A percentile compares a stretch with the other conserved stretches of the same genome.
phyloP scores from a whole-genome alignment of 2,888 invertebrate species.

The Hartigia nigra region DNA sequence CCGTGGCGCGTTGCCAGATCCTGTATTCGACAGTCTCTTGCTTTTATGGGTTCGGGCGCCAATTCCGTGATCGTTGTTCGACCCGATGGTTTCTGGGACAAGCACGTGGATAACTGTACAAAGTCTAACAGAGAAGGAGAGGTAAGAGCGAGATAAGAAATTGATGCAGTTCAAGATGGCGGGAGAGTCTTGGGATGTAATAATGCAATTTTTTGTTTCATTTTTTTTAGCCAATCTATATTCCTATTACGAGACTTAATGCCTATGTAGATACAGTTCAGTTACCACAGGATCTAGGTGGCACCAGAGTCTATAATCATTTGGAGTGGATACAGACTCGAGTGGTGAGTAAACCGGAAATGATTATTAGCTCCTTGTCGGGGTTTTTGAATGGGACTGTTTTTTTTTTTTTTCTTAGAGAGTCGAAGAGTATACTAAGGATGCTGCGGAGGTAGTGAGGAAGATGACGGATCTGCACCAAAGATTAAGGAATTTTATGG shows the following conservation, averaged over 20 bases:
- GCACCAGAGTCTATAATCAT: conserved; percentile 78
- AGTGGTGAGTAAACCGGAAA: conserved; percentile 70
- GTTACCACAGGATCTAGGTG: conserved; percentile 79
- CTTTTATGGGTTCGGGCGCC: conserved; percentile 67
- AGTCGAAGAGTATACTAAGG: conserved; percentile 76
- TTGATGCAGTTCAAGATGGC: neutral
- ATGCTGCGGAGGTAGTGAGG: conserved; percentile 70
- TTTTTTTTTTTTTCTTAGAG: conserved; percentile 64
- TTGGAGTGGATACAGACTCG: conserved; percentile 80
- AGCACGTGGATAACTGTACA: conserved; percentile 79
- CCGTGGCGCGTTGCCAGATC: conserved; percentile 73
- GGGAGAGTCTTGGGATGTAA: neutral
- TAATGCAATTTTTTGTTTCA: conserved; percentile 15
- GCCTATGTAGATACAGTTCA: conserved; percentile 77
- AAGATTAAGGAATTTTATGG: conserved; percentile 69
- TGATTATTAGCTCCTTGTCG: neutral
- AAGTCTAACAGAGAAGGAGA: conserved; percentile 72
- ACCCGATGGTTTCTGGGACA: conserved; percentile 82
- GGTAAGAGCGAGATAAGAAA: conserved; percentile 57
- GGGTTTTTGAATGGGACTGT: neutral
- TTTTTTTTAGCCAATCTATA: conserved; percentile 77
- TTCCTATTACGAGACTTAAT: conserved; percentile 76
- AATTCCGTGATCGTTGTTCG: conserved; percentile 74
- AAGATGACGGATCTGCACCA: conserved; percentile 74
- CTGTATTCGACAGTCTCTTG: conserved; percentile 71